Percentiles rank a stretch among this genome's conserved stretches.
These are phyloP conservation scores for Peucedramus taeniatus DNA, from an alignment of 2,113 vertebrate genomes.

Conservation along the genomic window DNA sequence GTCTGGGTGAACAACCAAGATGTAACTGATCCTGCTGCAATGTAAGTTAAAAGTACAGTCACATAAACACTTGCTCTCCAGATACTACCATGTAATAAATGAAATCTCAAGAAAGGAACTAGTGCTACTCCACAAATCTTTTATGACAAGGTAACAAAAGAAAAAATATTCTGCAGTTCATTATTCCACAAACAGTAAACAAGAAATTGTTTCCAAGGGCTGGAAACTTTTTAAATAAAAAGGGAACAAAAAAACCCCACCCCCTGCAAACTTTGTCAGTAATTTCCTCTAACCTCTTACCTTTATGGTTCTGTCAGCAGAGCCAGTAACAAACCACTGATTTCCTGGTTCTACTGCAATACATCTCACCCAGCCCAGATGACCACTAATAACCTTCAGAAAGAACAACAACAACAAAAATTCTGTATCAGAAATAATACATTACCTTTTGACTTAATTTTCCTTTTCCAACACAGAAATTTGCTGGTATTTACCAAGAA, in stretches of 20 bases:
- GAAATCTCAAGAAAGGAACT: neutral
- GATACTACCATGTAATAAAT: neutral
- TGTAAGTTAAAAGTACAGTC: neutral
- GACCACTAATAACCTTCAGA: conserved; percentile 93
- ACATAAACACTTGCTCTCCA: neutral
- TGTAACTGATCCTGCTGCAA: neutral
- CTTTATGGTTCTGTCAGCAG: conserved; percentile 97
- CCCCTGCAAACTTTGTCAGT: neutral
- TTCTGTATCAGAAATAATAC: neutral
- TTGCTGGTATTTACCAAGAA: neutral
- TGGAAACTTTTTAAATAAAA: neutral
- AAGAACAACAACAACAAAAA: neutral
- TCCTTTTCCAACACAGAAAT: neutral
- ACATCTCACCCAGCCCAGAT: conserved; percentile 95
- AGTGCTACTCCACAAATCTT: neutral
- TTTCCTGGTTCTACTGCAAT: conserved; percentile 97
- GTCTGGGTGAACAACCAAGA: neutral
- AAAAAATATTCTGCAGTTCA: neutral
- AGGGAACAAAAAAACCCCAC: neutral
- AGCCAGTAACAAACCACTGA: conserved; percentile 98
- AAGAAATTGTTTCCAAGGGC: neutral
- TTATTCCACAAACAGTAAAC: neutral
- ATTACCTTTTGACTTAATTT: neutral
- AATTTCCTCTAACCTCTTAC: conserved; percentile 59
- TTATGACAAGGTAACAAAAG: neutral